phyloP scores from a whole-genome alignment of 2,113 vertebrate species.

The Eudyptes chrysolophus region DNA sequence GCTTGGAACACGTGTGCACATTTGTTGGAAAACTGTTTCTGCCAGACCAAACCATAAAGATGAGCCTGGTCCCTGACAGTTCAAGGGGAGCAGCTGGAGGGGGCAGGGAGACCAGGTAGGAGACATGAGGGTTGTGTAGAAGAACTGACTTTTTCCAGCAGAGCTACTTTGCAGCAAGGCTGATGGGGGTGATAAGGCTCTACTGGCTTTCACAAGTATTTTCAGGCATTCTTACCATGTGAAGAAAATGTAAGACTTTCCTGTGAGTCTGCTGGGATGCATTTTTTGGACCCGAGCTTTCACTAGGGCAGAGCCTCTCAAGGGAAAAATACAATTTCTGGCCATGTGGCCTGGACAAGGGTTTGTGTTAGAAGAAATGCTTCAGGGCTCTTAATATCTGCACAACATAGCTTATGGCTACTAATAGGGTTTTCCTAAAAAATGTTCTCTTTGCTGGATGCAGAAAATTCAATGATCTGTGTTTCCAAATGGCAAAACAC shows the following conservation, averaged over 20 bases:
- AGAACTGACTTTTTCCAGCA: neutral
- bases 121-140: fast-evolving
- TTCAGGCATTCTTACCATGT: neutral
- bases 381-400: neutral
- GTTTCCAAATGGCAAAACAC: neutral
- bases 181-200: fast-evolving
- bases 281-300: neutral
- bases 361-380: neutral
- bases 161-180: neutral
- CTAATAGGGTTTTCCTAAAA: neutral
- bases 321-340: neutral
- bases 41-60: neutral
- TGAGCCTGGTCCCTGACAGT: neutral
- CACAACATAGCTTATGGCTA: neutral
- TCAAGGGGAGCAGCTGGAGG: neutral
- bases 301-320: neutral
- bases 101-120: neutral
- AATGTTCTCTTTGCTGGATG: neutral
- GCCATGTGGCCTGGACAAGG: neutral
- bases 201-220: neutral
- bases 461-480: neutral
- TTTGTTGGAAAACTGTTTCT: neutral
- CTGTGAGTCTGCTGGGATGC: neutral
- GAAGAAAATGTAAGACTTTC: neutral
- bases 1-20: fast-evolving